phyloP scores from a whole-genome alignment of 2,888 invertebrate species.

The Molorchus minor region DNA sequence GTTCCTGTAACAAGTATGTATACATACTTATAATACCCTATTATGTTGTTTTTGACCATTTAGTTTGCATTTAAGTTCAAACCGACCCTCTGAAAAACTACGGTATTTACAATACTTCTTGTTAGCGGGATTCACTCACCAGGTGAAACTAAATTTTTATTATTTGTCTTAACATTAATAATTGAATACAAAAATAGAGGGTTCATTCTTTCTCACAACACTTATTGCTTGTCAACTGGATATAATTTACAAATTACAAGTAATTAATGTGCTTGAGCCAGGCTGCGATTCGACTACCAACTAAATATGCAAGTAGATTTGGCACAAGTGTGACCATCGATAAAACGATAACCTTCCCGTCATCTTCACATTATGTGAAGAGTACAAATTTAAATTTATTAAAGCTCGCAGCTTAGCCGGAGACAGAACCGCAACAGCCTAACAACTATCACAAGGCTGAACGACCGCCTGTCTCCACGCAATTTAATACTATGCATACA shows the following conservation, averaged over 20 bases:
- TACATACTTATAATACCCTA: constrained; percentile 38
- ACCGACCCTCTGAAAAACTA: constrained; percentile 59
- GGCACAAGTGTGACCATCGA: constrained; percentile 38
- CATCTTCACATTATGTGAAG: too few relatives aligned
- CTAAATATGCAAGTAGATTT: constrained; percentile 28
- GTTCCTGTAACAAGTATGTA: constrained; percentile 50
- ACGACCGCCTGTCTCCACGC: constrained; percentile 47
- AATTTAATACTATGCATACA: constrained; percentile 51
- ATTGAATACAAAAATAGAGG: constrained; percentile 66
- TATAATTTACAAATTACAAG: constrained; percentile 57
- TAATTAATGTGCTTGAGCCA: constrained; percentile 46
- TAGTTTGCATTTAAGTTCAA: constrained; percentile 52
- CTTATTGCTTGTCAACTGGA: constrained; percentile 64
- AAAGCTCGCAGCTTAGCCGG: constrained; percentile 40
- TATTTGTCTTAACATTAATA: constrained; percentile 58
- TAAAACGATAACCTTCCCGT: background rate
- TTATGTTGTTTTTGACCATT: constrained; percentile 43
- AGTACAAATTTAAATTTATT: too few relatives aligned
- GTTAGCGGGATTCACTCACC: constrained; percentile 53
- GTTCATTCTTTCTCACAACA: constrained; percentile 64
- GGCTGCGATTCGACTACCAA: constrained; percentile 23
- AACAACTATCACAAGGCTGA: constrained; percentile 60
- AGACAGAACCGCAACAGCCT: constrained; percentile 48
- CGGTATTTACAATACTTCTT: constrained; percentile 54
- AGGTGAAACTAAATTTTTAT: constrained; percentile 56